phyloP scores from a whole-genome alignment of 1,140 invertebrate genomes.

The Orius laevigatus region DNA sequence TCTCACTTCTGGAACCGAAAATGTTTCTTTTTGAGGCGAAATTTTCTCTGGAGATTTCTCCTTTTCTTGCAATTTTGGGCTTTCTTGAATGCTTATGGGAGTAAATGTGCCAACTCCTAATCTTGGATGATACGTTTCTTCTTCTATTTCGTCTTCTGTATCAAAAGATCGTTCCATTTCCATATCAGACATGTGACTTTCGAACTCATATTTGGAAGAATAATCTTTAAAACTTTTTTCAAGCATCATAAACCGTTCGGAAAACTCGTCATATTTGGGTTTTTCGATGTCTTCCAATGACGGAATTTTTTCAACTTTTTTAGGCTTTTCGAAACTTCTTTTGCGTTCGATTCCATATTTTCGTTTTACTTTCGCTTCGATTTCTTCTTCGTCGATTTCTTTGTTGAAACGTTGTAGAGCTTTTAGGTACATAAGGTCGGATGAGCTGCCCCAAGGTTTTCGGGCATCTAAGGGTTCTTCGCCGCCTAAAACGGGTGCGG shows the following conservation, averaged over 20 bases:
- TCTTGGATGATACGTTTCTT: conserved; percentile 21
- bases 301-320: background rate
- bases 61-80: conserved; percentile 1
- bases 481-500: conserved; percentile 52
- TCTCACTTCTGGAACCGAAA: background rate
- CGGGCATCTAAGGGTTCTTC: conserved; percentile 30
- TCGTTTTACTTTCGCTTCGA: conserved; percentile 30
- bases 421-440: conserved; percentile 58
- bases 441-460: conserved; percentile 59
- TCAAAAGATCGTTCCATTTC: conserved; percentile 11
- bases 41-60: background rate
- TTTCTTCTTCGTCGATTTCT: conserved; percentile 52
- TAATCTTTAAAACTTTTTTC: conserved; percentile 11
- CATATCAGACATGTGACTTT: conserved; percentile 11
- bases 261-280: background rate
- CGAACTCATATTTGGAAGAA: conserved; percentile 10
- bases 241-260: conserved; percentile 4
- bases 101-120: conserved; percentile 12
- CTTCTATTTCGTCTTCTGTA: conserved; percentile 15
- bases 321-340: conserved; percentile 17
- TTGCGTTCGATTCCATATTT: conserved; percentile 17
- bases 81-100: conserved; percentile 1
- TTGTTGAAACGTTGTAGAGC: conserved; percentile 63
- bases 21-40: background rate
- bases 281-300: background rate